Base-by-base conservation (phyloP, 2,797 vertebrate genomes). In the Spondyliosoma cantharus region DNA sequence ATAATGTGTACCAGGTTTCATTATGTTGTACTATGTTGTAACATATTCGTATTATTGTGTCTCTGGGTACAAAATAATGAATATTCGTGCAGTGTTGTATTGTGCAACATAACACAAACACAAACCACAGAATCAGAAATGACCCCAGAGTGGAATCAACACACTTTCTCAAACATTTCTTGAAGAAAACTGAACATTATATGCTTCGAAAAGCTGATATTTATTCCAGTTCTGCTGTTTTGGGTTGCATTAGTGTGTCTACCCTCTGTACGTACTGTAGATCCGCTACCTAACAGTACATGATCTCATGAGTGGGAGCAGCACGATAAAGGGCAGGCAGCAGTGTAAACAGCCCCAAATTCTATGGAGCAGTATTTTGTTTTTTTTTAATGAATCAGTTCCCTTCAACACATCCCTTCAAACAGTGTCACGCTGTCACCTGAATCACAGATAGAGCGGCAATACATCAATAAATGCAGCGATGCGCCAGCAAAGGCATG, bases 31-130 rank as follows among this genome's bases (percentile, higher is more conserved):
- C 49, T 45, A 59, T 24, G 64, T 61, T 64, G 37, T 37, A 29
- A 70, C 25, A 49, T 29, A 72, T 76, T 76, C 8, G 25, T 65
- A 25, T 60, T 56, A 15, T 73, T 70, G 52, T 76, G 32, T 80
- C 49, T 73, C 43, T 48, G 43, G 15, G 60, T 54, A 42, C 48
- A 83, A 64, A 78, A 68, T 43, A 67, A 77, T 66, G 49, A 52
- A 62, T 67, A 62, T 60, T 61, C 53, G 32, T 37, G 46, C 5
- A 56, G 27, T 64, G 15, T 29, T 13, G 50, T 37, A 25, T 14
- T 24, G 11, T 49, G 29, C 11, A n/a, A 53, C 50, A 62, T 37
- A 76, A 69, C 16, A 68, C 15, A 15, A 77, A 60, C 24, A 62
- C 16, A 78, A 57, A 68, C 20, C 16, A 59, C 7, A 15, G 19